Evolutionary conservation across 2,888 invertebrate genomes (phyloP), one percentile per base, ranked within the genome.

Genomic region (Cerastis rubricosa): DNA sequence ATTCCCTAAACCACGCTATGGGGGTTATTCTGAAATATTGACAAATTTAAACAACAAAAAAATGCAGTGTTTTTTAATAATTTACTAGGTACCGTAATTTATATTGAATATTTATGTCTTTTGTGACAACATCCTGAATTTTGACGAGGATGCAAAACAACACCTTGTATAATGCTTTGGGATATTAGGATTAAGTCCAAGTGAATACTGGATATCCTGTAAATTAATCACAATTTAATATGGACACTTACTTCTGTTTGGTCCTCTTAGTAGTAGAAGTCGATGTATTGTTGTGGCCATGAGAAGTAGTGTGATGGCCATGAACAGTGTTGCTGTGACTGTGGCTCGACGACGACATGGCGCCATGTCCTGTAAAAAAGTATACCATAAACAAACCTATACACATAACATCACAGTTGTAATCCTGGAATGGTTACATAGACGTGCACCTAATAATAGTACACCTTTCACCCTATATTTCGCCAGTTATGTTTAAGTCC

Each of bases 211-310:
- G 25, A 59, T 17, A 29, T 59, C 8, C 19, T 19, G 5, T 59
- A 11, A 19, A 29, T 35, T 9, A 61, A 61, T 35, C 9, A 19
- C 19, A 61, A 19, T 35, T 19, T 29, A 25, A 25, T 25, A 64
- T 29, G 19, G 2, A 12, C 80, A 90, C 94, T 91, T 82, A 96
- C 96, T 96, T 96, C 85, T 96, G 96, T 84, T 96, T 96, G 79
- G 93, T 96, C 51, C 96, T 92, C 85, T 96, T 96, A 86, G 94
- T 96, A n/a, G 95, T 96, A n/a, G 95, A 89, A 2, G 94, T 88
- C 0, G 94, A 90, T 64, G 64, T 43, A 25, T 86, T 88, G 76
- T 81, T 86, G 79, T 94, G 94, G 5, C 90, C 90, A 82, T 95
- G 95, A 0, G 93, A 88, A 0, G 95, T 93, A 19, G 94, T 94